Evolutionary conservation across 2,797 vertebrate genomes (phyloP).

Genomic region (Lepus oiostolus): DNA sequence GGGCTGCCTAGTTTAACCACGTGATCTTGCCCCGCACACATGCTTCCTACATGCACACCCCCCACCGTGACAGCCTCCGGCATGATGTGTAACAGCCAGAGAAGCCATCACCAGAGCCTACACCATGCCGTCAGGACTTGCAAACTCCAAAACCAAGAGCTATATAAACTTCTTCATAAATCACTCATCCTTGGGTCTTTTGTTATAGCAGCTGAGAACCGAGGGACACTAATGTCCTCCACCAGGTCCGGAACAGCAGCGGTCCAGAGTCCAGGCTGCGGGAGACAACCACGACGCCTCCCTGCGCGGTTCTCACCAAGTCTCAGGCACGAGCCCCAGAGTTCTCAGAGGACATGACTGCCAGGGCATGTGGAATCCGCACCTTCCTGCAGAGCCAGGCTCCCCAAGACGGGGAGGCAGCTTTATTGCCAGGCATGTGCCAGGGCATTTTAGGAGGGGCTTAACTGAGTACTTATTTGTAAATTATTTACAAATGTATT

Average conservation of each 20-base stretch:
- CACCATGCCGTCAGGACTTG: no score
- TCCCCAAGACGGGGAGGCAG: neutral
- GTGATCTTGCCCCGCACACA: no score
- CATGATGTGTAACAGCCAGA: no score
- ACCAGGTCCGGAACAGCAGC: rapidly evolving
- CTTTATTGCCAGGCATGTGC: neutral
- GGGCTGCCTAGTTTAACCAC: no score
- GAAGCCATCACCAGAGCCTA: no score
- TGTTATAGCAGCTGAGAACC: no score
- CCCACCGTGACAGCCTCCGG: no score
- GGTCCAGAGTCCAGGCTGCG: neutral
- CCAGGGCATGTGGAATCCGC: neutral
- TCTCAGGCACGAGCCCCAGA: neutral
- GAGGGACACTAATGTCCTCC: no score
- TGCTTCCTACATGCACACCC: no score
- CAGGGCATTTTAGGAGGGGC: neutral
- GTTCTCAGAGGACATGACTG: neutral
- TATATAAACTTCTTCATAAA: no score
- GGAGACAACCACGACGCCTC: neutral
- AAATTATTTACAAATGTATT: neutral
- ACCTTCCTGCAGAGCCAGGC: neutral
- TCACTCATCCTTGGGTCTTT: no score
- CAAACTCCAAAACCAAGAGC: no score
- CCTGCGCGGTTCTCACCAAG: neutral
- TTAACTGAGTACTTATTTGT: neutral